Conservation (phyloP, 2,113 vertebrate genomes). For the Microtus richardsoni region DNA sequence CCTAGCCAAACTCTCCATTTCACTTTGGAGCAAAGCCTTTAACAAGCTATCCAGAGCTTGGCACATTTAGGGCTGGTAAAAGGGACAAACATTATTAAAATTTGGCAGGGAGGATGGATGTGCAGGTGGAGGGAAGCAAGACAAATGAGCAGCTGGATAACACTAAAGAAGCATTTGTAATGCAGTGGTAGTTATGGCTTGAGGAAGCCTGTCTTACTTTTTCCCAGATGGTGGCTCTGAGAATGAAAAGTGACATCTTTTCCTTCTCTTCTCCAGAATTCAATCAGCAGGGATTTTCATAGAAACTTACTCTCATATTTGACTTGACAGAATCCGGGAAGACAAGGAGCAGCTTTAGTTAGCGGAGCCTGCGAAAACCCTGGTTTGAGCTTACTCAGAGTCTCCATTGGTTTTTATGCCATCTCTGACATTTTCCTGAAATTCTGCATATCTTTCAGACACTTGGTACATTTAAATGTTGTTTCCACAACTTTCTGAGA, state of each 20-base stretch:
- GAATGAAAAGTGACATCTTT: slow-evolving; percentile 59
- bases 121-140: slow-evolving; percentile 74
- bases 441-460: background rate
- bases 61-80: slow-evolving; percentile 71
- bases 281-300: background rate
- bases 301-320: background rate
- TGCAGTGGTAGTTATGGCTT: slow-evolving; percentile 21
- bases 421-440: slow-evolving; percentile 20
- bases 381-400: background rate
- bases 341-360: background rate
- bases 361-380: background rate
- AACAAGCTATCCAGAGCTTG: slow-evolving; percentile 66
- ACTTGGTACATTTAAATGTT: background rate
- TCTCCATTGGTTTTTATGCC: background rate
- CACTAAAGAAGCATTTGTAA: slow-evolving; percentile 70
- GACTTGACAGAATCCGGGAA: background rate
- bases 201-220: slow-evolving; percentile 57
- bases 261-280: slow-evolving; percentile 32
- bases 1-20: slow-evolving; percentile 61
- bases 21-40: slow-evolving; percentile 67
- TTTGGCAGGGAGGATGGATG: slow-evolving; percentile 55
- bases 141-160: slow-evolving; percentile 64
- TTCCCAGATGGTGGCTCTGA: slow-evolving; percentile 47
- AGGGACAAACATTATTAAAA: slow-evolving; percentile 72
- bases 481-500: background rate